These are phyloP conservation scores for Rhea americana DNA, from an alignment of 2,113 vertebrate species.

Conservation along the genomic window DNA sequence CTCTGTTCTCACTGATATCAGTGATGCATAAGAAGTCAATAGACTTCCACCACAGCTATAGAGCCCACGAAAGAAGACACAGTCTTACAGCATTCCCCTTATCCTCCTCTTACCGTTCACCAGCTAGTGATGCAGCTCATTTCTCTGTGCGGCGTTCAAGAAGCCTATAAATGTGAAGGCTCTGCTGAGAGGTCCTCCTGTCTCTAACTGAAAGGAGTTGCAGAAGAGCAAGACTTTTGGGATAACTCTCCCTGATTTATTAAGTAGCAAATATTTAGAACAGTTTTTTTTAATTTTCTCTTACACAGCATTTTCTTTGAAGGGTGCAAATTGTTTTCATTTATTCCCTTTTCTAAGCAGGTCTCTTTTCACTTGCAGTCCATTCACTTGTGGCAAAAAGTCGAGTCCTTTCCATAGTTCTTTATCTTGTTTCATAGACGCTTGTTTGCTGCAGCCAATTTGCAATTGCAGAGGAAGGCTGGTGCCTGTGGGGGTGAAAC, in stretches of 20 bases:
- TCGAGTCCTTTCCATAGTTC: background rate
- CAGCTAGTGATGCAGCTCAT: background rate
- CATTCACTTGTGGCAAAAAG: background rate
- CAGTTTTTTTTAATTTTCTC: background rate
- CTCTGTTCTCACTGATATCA: background rate
- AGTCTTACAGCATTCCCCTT: background rate
- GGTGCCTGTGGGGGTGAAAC: conserved; percentile 16
- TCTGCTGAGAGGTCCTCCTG: background rate
- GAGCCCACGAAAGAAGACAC: background rate
- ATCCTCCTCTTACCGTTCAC: background rate
- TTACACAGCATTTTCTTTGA: background rate
- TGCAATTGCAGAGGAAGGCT: conserved; percentile 39
- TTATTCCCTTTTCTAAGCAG: background rate
- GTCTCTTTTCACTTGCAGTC: background rate
- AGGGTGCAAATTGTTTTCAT: background rate
- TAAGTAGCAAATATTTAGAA: background rate
- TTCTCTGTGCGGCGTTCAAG: background rate
- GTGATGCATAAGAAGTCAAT: background rate
- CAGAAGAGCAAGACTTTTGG: background rate
- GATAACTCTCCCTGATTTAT: background rate
- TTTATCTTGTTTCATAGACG: conserved; percentile 47
- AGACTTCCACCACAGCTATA: background rate
- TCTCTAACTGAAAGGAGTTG: background rate
- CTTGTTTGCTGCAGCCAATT: conserved; percentile 61
- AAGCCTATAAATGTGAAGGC: background rate